Evolutionary conservation across 2,888 invertebrate genomes (phyloP).

Genomic region (Helleia helle): DNA sequence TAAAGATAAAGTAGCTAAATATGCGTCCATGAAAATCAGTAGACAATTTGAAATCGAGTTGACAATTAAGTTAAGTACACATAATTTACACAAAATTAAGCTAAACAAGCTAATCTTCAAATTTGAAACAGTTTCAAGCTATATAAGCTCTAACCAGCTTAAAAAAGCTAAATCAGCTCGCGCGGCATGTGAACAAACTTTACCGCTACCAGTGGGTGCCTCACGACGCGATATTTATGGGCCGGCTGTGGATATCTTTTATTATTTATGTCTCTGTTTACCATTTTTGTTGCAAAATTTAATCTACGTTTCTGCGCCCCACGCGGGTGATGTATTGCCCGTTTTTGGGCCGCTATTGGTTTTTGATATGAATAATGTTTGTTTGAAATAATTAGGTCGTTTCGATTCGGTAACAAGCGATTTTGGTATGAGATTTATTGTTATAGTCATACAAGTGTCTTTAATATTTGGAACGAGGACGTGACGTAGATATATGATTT

Average conservation of each 20-base stretch:
- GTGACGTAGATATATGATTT: no score
- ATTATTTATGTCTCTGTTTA: constrained; percentile 65
- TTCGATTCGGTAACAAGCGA: not conserved
- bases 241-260: constrained; percentile 39
- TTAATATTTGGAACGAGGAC: not conserved
- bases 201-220: constrained; percentile 33
- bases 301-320: constrained; percentile 13
- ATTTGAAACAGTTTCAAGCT: no score
- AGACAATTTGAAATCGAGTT: no score
- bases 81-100: no score
- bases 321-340: constrained; percentile 6
- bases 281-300: constrained; percentile 32
- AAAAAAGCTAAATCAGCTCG: no score
- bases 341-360: constrained; percentile 5
- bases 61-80: no score
- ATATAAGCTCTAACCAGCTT: no score
- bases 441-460: not conserved
- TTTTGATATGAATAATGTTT: constrained; percentile 6
- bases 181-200: no score
- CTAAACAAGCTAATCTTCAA: no score
- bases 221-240: constrained; percentile 58
- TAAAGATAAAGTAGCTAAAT: no score
- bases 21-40: no score
- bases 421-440: not conserved
- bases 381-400: not conserved